Base-by-base conservation (phyloP, 1,140 invertebrate genomes). In the Drosophila sechellia region DNA sequence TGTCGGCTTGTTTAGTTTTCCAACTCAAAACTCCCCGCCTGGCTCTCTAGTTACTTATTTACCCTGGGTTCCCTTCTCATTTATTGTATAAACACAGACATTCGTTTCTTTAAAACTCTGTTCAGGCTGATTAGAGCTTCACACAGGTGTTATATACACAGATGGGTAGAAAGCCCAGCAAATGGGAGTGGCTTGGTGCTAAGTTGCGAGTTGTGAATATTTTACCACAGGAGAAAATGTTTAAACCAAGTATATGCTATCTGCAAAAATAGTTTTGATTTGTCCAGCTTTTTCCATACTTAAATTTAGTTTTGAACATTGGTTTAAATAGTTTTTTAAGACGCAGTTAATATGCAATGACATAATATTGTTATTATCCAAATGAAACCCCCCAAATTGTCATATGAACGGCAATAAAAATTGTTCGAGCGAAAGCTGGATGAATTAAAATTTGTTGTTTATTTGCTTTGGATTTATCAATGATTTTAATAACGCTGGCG, bases 21-120 rank as follows among this genome's bases (percentile, higher is more conserved):
- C 64, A 57, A 37, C 34, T 52, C 43, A 12, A 46, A 68, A 71
- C 42, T 52, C 64, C 53, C 52, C 43, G 48, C 52, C 50, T 68
- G 71, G 48, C 34, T 39, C 55, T 48, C 27, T 17, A 48, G 48
- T 76, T 81, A 57, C 57, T 15, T 53, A 61, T 72, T 55, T 75
- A 42, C 46, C 15, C 48, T 15, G 35, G 37, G 49, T 43, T 43
- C 39, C 50, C 37, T 42, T 48, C 39, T 31, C 48, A 39, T 40
- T 49, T 75, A 58, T 81, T 85, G 40, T 58, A 77, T 60, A 87
- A 87, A 89, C 79, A 87, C 71, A 87, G 84, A 77, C 83, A 46
- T 72, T 79, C 48, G 58, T 76, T 70, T 74, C 58, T 43, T 75
- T 58, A 6, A 43, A 52, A 49, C 55, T 53, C 42, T 46, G 58